A percentile compares a stretch with the other conserved stretches of the same genome.
Conservation (phyloP, 2,888 invertebrate genomes). For the Meteorus colon region DNA sequence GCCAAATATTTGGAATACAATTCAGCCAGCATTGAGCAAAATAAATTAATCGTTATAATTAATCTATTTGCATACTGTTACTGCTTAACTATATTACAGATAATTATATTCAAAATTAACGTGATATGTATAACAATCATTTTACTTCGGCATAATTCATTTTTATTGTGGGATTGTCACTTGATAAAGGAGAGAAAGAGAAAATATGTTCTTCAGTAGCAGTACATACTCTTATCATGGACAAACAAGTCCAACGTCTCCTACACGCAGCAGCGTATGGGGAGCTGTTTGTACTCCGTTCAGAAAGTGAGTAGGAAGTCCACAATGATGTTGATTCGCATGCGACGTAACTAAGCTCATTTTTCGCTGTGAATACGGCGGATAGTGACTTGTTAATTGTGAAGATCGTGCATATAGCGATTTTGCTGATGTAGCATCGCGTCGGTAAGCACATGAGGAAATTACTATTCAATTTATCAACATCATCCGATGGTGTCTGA, state of each 20-base stretch:
- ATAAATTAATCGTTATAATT: slow-evolving; percentile 19
- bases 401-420: slow-evolving; percentile 55
- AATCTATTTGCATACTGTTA: slow-evolving; percentile 17
- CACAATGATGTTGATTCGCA: not conserved
- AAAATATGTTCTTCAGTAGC: slow-evolving; percentile 66
- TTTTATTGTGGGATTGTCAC: not conserved
- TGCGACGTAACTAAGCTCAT: slow-evolving; percentile 53
- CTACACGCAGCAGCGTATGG: slow-evolving; percentile 64
- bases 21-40: slow-evolving; percentile 48
- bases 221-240: slow-evolving; percentile 57
- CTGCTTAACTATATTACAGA: slow-evolving; percentile 43
- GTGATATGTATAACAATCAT: not conserved
- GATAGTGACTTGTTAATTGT: slow-evolving; percentile 64
- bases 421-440: not conserved
- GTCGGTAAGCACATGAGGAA: not conserved
- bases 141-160: too few relatives aligned
- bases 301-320: slow-evolving; percentile 64
- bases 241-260: slow-evolving; percentile 63
- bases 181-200: slow-evolving; percentile 32
- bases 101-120: not conserved
- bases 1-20: slow-evolving; percentile 54
- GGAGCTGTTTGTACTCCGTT: slow-evolving; percentile 67
- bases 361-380: slow-evolving; percentile 59
- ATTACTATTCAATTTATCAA: not conserved
- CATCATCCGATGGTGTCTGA: not conserved